Evolutionary conservation across 2,797 vertebrate species (phyloP).

Genomic region (Fratercula arctica): DNA sequence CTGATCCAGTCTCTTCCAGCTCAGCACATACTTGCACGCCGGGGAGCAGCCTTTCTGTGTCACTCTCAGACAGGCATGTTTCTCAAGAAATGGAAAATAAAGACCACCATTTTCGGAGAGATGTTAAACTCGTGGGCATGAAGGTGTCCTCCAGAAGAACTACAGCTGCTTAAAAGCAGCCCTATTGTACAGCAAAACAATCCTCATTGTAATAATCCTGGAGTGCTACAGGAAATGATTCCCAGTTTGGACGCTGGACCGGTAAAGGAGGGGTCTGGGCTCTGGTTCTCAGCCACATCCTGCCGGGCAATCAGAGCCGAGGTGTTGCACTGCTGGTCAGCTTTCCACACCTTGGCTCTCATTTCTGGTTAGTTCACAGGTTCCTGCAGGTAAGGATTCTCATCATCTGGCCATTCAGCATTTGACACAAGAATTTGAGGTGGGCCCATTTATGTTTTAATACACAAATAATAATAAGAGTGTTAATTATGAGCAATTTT

Average conservation of each 20-base stretch:
- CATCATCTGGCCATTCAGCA: not conserved
- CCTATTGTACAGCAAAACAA: not conserved
- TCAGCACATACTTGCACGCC: not conserved
- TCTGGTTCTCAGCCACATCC: not conserved
- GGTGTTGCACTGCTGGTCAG: not conserved
- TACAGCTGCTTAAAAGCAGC: not conserved
- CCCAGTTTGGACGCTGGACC: not conserved
- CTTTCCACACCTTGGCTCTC: not conserved
- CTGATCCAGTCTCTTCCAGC: not conserved
- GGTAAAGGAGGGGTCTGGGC: not conserved
- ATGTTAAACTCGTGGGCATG: rapidly evolving
- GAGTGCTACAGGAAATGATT: not conserved
- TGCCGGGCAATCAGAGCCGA: rapidly evolving
- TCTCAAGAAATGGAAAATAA: not conserved
- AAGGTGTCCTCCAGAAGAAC: not conserved
- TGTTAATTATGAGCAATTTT: not conserved
- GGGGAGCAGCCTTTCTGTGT: not conserved
- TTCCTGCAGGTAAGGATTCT: not conserved
- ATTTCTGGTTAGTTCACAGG: not conserved
- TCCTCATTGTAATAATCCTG: not conserved
- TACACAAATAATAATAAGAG: not conserved
- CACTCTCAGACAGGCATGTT: rapidly evolving
- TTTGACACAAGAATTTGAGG: too few relatives aligned
- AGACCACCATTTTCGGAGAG: not conserved
- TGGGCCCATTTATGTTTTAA: not conserved